phyloP scores from a whole-genome alignment of 2,113 vertebrate genomes.

The Glareola pratincola region DNA sequence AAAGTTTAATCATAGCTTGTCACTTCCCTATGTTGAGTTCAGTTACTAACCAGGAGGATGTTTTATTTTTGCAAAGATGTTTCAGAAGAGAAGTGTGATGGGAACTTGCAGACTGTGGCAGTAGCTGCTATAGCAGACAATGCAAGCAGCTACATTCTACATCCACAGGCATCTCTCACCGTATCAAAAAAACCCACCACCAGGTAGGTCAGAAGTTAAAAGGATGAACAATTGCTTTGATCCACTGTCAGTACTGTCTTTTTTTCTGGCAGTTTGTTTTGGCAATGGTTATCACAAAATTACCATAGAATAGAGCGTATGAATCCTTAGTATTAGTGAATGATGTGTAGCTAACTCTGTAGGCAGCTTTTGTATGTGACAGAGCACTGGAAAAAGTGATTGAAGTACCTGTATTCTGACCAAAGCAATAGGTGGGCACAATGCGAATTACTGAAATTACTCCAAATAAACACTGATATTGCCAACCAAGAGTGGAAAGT shows the following conservation, averaged over 20 bases:
- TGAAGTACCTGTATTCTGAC: neutral
- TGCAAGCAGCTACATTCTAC: conserved; percentile 63
- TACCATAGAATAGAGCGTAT: neutral
- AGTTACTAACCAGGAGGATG: conserved; percentile 15
- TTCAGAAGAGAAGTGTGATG: conserved; percentile 69
- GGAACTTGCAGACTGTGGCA: conserved; percentile 64
- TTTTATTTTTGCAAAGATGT: conserved; percentile 57
- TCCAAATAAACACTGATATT: neutral
- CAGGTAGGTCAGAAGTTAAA: conserved; percentile 63
- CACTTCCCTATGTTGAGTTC: neutral
- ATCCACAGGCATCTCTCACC: conserved; percentile 64
- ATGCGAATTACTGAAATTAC: neutral
- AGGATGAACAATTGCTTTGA: neutral
- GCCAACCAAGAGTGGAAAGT: neutral
- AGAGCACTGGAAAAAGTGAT: neutral
- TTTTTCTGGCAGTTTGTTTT: neutral
- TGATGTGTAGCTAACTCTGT: neutral
- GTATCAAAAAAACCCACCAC: conserved; percentile 35
- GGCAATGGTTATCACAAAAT: neutral
- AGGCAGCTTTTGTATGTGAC: neutral
- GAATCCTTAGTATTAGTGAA: neutral
- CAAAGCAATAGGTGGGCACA: neutral
- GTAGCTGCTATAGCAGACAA: conserved; percentile 65
- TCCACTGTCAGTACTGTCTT: neutral
- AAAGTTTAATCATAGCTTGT: neutral